Evolutionary conservation across 2,888 invertebrate genomes (phyloP).

Genomic region (Desoria tigrina): DNA sequence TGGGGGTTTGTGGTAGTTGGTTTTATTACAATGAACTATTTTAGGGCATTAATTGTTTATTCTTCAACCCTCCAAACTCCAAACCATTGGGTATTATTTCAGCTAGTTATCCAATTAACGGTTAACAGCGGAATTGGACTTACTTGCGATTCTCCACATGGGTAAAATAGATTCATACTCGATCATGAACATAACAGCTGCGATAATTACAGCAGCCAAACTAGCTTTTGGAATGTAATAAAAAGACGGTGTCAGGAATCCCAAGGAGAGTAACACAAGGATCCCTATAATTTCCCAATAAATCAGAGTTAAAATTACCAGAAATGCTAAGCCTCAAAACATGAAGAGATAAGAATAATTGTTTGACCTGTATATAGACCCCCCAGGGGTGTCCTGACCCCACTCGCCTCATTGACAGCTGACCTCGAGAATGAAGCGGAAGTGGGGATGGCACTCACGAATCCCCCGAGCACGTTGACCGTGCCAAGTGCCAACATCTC

Average conservation of each 20-base stretch:
- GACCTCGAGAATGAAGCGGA: constrained; percentile 85
- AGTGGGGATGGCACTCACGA: constrained; percentile 83
- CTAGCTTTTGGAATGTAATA: constrained; percentile 39
- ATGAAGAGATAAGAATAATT: too few species aligned
- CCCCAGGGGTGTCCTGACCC: constrained; percentile 81
- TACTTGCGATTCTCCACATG: constrained; percentile 43
- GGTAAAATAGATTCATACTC: constrained; percentile 32
- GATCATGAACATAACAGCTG: constrained; percentile 40
- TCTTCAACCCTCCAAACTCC: too few species aligned
- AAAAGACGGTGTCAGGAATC: constrained; percentile 36
- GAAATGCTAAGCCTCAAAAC: too few species aligned
- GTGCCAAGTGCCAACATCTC: constrained; percentile 75
- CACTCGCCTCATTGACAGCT: constrained; percentile 85
- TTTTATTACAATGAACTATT: too few species aligned
- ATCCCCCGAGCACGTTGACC: constrained; percentile 78
- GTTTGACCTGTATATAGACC: constrained; percentile 70
- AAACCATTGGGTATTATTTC: too few species aligned
- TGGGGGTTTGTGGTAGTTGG: too few species aligned
- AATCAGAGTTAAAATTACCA: too few species aligned
- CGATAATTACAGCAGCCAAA: constrained; percentile 39
- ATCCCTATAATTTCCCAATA: constrained; percentile 1
- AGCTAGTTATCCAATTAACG: not conserved
- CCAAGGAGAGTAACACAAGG: constrained; percentile 32
- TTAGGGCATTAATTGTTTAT: too few species aligned
- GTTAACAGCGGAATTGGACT: constrained; percentile 2